Evolutionary conservation across 2,797 vertebrate species (phyloP).

Genomic region (Odontamblyopus rebecca): DNA sequence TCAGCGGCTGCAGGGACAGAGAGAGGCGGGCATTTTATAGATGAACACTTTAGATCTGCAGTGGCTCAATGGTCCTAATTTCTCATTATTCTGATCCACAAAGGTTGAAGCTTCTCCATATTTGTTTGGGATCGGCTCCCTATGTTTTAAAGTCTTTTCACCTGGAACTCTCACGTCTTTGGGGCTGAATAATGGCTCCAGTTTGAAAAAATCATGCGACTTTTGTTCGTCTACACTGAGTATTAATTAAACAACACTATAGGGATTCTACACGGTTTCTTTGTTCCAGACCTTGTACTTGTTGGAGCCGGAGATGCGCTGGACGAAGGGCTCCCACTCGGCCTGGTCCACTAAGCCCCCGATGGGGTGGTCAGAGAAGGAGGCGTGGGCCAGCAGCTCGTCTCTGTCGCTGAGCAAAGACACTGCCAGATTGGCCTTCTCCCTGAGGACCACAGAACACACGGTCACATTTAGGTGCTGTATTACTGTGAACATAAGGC

Average conservation of each 20-base stretch:
- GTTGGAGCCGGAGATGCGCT: constrained; percentile 62
- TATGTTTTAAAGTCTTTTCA: too few species aligned
- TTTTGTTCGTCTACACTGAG: too few species aligned
- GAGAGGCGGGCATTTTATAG: not conserved
- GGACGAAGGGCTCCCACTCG: constrained; percentile 82
- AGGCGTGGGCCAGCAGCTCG: constrained; percentile 83
- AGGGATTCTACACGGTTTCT: not conserved
- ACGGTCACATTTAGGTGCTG: too few species aligned
- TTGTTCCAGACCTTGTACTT: constrained; percentile 81
- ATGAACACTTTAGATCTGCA: not conserved
- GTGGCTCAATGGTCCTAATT: too few species aligned
- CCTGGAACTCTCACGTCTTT: too few species aligned
- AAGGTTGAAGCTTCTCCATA: too few species aligned
- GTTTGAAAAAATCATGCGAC: too few species aligned
- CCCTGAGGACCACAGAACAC: constrained; percentile 69
- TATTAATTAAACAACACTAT: too few species aligned
- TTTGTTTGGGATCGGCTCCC: too few species aligned
- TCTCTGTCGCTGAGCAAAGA: constrained; percentile 79
- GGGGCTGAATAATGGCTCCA: too few species aligned
- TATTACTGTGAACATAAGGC: too few species aligned
- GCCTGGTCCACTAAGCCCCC: constrained; percentile 78
- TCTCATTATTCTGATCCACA: too few species aligned
- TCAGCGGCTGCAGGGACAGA: constrained; percentile 81
- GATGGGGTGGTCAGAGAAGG: constrained; percentile 86
- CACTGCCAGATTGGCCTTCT: constrained; percentile 89